These are phyloP conservation scores for Lasius fuliginosus DNA, from an alignment of 2,888 invertebrate genomes.

Conservation along the genomic window DNA sequence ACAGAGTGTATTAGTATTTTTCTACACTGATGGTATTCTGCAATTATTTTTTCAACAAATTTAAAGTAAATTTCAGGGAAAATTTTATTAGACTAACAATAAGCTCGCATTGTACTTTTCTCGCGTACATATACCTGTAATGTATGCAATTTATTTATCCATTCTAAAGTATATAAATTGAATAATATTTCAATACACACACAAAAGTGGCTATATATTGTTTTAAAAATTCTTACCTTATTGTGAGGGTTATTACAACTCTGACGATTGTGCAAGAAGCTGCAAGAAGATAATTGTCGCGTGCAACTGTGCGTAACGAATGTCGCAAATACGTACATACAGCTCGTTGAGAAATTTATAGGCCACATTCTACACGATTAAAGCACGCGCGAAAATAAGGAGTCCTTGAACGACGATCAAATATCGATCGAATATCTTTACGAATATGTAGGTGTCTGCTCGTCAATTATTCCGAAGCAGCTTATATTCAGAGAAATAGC, in stretches of 20 bases:
- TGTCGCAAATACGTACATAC: constrained; percentile 10
- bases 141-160: constrained; percentile 5
- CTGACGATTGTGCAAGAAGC: constrained; percentile 15
- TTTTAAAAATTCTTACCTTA: constrained; percentile 27
- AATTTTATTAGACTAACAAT: neutral
- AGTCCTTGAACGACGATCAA: constrained; percentile 36
- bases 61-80: neutral
- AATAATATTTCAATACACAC: neutral
- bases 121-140: neutral
- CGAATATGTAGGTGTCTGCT: neutral
- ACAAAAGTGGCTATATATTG: neutral
- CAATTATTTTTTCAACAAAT: neutral
- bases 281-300: constrained; percentile 22
- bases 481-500: constrained; percentile 1
- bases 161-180: neutral
- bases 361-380: neutral
- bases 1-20: neutral
- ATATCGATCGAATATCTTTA: constrained; percentile 8
- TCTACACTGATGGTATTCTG: neutral
- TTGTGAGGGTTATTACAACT: constrained; percentile 20
- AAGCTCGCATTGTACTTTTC: neutral
- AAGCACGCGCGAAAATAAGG: constrained; percentile 14
- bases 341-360: constrained; percentile 4
- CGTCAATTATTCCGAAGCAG: constrained; percentile 40
- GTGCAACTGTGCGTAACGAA: constrained; percentile 5